phyloP scores from a whole-genome alignment of 2,888 invertebrate species.

The Tachystola acroxantha region DNA sequence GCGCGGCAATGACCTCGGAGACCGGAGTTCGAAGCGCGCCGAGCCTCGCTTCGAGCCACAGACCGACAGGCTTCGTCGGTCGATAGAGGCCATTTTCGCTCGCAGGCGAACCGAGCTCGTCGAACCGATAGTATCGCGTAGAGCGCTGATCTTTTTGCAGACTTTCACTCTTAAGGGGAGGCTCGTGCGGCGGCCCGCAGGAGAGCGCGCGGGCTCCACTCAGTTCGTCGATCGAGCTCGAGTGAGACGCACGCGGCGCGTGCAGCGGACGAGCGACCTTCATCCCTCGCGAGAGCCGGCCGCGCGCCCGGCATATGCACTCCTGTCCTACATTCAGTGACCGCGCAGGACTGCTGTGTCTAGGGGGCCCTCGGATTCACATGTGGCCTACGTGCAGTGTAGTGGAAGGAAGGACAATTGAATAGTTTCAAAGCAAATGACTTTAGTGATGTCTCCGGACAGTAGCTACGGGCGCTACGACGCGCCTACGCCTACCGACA shows the following conservation, averaged over 20 bases:
- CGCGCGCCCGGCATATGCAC: slow-evolving; percentile 51
- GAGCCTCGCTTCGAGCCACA: slow-evolving; percentile 79
- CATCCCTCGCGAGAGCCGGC: slow-evolving; percentile 64
- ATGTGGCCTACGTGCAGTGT: slow-evolving; percentile 70
- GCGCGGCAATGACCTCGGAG: slow-evolving; percentile 91
- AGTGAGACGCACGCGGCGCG: slow-evolving; percentile 68
- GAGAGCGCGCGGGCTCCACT: slow-evolving; percentile 67
- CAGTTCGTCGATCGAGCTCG: slow-evolving; percentile 80
- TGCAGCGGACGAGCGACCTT: slow-evolving; percentile 64
- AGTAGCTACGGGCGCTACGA: slow-evolving; percentile 79
- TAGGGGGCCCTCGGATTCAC: slow-evolving; percentile 41
- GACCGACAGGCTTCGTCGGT: slow-evolving; percentile 71
- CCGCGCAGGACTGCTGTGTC: slow-evolving; percentile 42
- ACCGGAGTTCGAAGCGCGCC: slow-evolving; percentile 88
- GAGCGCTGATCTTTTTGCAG: slow-evolving; percentile 76
- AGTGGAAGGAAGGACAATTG: slow-evolving; percentile 56
- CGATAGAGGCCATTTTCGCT: slow-evolving; percentile 74
- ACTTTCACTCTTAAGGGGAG: slow-evolving; percentile 78
- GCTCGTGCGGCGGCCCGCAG: slow-evolving; percentile 56
- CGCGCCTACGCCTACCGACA: slow-evolving; percentile 75
- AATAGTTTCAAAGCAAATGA: slow-evolving; percentile 51
- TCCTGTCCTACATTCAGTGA: slow-evolving; percentile 61
- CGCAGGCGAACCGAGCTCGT: slow-evolving; percentile 44
- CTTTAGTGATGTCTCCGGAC: slow-evolving; percentile 83
- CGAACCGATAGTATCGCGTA: slow-evolving; percentile 74